A percentile compares a stretch with the other conserved stretches of the same genome.
Conservation (phyloP, 2,113 vertebrate species). For the Clarias macrocephalus region DNA sequence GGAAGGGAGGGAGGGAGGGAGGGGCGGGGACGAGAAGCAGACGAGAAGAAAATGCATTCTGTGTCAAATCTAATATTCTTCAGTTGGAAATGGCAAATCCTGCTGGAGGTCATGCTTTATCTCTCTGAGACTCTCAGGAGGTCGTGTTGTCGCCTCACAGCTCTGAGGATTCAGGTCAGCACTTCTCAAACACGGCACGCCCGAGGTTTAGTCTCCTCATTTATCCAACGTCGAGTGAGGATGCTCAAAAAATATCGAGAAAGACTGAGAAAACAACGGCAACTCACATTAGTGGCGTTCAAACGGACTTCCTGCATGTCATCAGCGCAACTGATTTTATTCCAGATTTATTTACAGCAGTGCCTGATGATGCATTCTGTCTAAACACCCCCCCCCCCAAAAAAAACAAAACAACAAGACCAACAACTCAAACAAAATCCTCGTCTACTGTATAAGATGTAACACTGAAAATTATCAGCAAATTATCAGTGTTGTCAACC, state of each 20-base stretch:
- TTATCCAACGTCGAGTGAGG: neutral
- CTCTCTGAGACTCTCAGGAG: neutral
- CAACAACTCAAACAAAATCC: no score
- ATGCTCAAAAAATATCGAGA: neutral
- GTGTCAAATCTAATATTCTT: slow-evolving; percentile 19
- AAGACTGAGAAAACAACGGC: neutral
- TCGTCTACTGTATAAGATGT: no score
- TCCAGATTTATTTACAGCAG: no score
- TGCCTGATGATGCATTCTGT: no score
- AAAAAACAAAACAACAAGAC: no score
- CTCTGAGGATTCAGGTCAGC: neutral
- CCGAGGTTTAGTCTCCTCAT: neutral
- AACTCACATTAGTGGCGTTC: neutral
- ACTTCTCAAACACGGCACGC: neutral
- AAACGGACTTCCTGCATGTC: neutral
- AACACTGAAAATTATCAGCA: no score
- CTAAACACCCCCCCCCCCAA: no score
- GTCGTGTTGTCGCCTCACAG: neutral
- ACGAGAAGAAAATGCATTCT: slow-evolving; percentile 16
- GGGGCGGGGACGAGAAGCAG: neutral
- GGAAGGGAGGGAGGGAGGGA: neutral
- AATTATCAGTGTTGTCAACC: no score
- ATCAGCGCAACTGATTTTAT: no score
- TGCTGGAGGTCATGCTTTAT: slow-evolving; percentile 3
- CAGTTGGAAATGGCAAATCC: neutral